Conservation (phyloP, 1,140 invertebrate genomes). For the Cephus cinctus region DNA sequence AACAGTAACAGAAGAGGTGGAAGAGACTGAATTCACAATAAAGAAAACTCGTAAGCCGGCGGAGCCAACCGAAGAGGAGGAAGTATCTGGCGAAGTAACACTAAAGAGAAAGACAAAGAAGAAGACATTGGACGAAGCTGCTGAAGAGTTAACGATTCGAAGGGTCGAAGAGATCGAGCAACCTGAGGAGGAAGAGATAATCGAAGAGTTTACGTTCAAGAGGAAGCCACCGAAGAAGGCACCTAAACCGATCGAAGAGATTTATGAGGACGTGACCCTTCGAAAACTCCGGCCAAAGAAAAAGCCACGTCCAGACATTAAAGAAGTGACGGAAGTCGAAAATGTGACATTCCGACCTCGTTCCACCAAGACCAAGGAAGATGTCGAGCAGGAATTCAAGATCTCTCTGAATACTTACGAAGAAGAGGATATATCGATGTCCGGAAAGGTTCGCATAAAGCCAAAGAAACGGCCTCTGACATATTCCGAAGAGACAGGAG, state of each 20-base stretch:
- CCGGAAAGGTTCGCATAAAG: constrained; percentile 77
- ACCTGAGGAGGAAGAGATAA: constrained; percentile 25
- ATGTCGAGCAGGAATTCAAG: constrained; percentile 83
- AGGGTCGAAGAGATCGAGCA: constrained; percentile 26
- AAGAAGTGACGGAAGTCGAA: constrained; percentile 71
- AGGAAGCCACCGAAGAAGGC: constrained; percentile 46
- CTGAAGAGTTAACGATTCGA: constrained; percentile 48
- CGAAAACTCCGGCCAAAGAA: constrained; percentile 68
- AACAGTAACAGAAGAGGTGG: constrained; percentile 35
- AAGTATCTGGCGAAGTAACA: constrained; percentile 18
- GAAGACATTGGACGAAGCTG: constrained; percentile 33
- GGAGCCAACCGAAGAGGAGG: constrained; percentile 24
- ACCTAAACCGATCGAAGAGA: constrained; percentile 65
- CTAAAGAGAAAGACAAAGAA: constrained; percentile 27
- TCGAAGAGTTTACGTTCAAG: constrained; percentile 53
- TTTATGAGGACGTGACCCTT: constrained; percentile 70
- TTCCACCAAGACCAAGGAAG: constrained; percentile 72
- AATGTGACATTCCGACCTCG: constrained; percentile 74
- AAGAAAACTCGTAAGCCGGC: constrained; percentile 28
- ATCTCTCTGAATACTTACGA: constrained; percentile 80
- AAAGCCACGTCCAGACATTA: constrained; percentile 62
- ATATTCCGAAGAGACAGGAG: constrained; percentile 70
- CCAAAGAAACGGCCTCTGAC: constrained; percentile 66
- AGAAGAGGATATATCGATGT: constrained; percentile 83
- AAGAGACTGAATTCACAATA: constrained; percentile 29